Evolutionary conservation across 2,888 invertebrate genomes (phyloP).

Genomic region (Protophormia terraenovae): DNA sequence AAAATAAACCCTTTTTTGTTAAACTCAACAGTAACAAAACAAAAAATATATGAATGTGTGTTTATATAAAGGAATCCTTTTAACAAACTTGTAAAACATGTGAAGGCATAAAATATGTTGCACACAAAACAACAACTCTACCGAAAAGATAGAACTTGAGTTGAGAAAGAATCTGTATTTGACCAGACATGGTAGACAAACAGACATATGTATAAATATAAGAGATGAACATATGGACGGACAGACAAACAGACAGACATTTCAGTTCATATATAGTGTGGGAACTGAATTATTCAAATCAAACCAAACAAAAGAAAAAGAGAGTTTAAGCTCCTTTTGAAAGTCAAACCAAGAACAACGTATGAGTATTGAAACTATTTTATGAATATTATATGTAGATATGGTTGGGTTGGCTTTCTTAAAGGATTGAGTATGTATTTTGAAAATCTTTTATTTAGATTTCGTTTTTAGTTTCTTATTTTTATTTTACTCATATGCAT

Average conservation of each 20-base stretch:
- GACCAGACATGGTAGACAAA: constrained; percentile 35
- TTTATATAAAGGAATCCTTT: constrained; percentile 47
- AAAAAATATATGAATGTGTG: constrained; percentile 23
- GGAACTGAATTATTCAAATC: constrained; percentile 80
- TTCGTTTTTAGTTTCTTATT: not conserved
- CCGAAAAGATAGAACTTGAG: not conserved
- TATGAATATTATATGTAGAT: constrained; percentile 19
- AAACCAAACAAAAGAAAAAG: constrained; percentile 57
- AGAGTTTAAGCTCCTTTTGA: constrained; percentile 30
- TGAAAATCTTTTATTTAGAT: constrained; percentile 59
- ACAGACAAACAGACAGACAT: constrained; percentile 46
- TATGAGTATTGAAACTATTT: constrained; percentile 37
- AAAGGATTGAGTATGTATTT: constrained; percentile 33
- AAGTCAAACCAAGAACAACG: constrained; percentile 6
- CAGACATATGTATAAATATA: constrained; percentile 1
- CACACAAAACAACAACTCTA: constrained; percentile 40
- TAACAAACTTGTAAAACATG: constrained; percentile 52
- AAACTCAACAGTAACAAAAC: constrained; percentile 6
- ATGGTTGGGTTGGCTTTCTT: constrained; percentile 10
- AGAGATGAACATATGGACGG: constrained; percentile 38
- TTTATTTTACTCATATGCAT: constrained; percentile 77
- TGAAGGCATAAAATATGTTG: constrained; percentile 50
- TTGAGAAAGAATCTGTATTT: constrained; percentile 38
- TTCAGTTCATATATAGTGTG: constrained; percentile 72
- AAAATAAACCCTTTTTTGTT: constrained; percentile 63